phyloP scores from a whole-genome alignment of 2,113 vertebrate species.

The Pterocles burchelli region DNA sequence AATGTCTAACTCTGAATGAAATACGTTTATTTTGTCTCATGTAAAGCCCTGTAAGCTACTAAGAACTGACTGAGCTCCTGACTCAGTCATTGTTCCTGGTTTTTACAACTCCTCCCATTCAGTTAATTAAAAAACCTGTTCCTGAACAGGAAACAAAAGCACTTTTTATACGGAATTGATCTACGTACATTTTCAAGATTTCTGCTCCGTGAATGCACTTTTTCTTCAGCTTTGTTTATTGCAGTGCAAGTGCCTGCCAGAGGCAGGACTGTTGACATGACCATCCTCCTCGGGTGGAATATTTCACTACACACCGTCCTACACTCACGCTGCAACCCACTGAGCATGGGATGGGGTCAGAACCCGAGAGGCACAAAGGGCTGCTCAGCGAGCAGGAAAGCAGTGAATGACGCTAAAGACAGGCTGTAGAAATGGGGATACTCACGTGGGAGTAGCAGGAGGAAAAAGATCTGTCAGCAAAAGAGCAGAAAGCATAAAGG shows the following conservation, averaged over 20 bases:
- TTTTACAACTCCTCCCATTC: constrained; percentile 48
- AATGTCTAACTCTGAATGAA: constrained; percentile 43
- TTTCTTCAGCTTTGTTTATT: constrained; percentile 59
- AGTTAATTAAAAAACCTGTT: constrained; percentile 63
- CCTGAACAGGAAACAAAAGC: constrained; percentile 59
- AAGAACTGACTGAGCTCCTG: constrained; percentile 46
- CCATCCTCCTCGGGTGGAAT: constrained; percentile 31
- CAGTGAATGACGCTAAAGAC: constrained; percentile 26
- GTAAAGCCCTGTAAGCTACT: constrained; percentile 31
- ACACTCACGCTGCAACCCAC: constrained; percentile 16
- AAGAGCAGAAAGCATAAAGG: neutral
- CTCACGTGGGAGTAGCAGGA: constrained; percentile 30
- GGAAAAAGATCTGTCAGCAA: constrained; percentile 32
- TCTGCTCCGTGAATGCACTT: constrained; percentile 47
- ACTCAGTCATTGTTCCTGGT: constrained; percentile 46
- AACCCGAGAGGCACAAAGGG: constrained; percentile 67
- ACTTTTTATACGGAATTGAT: constrained; percentile 50
- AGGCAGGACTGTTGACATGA: constrained; percentile 44
- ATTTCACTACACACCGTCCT: constrained; percentile 50
- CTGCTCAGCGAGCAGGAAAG: constrained; percentile 22
- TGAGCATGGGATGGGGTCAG: constrained; percentile 61
- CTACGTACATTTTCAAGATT: constrained; percentile 60
- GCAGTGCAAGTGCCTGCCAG: constrained; percentile 45
- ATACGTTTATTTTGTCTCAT: neutral
- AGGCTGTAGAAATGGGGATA: constrained; percentile 2